Percentiles rank a stretch among this genome's conserved stretches.
phyloP scores from a whole-genome alignment of 1,140 invertebrate genomes.

The Ylistrum balloti region DNA sequence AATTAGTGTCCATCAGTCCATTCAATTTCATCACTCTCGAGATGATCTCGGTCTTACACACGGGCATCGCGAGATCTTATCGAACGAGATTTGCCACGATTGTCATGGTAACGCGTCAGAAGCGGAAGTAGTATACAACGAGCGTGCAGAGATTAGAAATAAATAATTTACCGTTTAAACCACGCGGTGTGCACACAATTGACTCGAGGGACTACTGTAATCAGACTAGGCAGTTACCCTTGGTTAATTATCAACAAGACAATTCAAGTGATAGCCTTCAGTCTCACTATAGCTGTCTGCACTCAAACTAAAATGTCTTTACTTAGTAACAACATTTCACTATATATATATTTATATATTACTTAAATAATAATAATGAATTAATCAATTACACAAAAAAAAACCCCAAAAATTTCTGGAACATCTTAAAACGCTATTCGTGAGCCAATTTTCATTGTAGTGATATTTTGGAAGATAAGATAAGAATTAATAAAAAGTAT shows the following conservation, averaged over 20 bases:
- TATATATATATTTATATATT: too few relatives aligned
- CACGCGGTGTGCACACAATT: conserved; percentile 37
- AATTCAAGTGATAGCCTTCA: background rate
- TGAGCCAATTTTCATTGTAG: too few relatives aligned
- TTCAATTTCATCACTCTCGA: conserved; percentile 32
- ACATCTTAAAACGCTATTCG: too few relatives aligned
- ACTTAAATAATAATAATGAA: too few relatives aligned
- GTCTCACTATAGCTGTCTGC: background rate
- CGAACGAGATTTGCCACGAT: conserved; percentile 30
- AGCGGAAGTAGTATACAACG: conserved; percentile 37
- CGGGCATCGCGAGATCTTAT: conserved; percentile 27
- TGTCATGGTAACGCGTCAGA: conserved; percentile 32
- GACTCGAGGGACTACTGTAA: background rate
- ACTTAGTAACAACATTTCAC: too few relatives aligned
- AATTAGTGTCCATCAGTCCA: conserved; percentile 27
- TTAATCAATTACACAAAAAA: too few relatives aligned
- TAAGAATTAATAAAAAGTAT: too few relatives aligned
- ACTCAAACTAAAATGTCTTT: too few relatives aligned
- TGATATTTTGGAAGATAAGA: too few relatives aligned
- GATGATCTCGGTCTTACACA: background rate
- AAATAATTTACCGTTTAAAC: conserved; percentile 40
- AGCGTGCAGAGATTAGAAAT: conserved; percentile 38
- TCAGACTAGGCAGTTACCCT: background rate
- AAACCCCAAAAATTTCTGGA: too few relatives aligned
- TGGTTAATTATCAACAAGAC: conserved; percentile 29